Conservation (phyloP, 1,140 invertebrate species). For the Gonioctena quinquepunctata region DNA sequence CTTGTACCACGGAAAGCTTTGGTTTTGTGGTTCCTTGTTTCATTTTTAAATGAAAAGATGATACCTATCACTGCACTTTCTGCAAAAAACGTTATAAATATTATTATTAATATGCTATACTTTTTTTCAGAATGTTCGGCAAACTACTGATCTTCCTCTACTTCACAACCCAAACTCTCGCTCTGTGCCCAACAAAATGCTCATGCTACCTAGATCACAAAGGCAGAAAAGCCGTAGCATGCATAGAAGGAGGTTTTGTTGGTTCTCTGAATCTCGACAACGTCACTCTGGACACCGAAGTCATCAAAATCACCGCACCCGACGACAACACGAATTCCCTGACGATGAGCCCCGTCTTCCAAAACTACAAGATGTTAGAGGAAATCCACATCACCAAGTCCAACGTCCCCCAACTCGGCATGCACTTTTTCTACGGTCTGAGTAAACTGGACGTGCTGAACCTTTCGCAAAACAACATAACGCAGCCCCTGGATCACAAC, state of each 20-base stretch:
- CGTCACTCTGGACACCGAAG: conserved; percentile 66
- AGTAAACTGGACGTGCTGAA: conserved; percentile 70
- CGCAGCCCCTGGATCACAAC: conserved; percentile 78
- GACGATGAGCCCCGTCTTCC: conserved; percentile 75
- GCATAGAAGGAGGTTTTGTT: conserved; percentile 64
- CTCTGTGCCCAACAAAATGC: conserved; percentile 51
- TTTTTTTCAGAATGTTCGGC: conserved; percentile 59
- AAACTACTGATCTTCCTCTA: conserved; percentile 44
- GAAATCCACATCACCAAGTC: conserved; percentile 77
- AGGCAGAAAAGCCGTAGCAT: conserved; percentile 51
- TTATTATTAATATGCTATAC: no score
- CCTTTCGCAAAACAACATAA: conserved; percentile 77
- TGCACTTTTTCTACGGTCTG: conserved; percentile 77
- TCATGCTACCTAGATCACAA: conserved; percentile 44
- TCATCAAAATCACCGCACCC: conserved; percentile 73
- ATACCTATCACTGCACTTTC: no score
- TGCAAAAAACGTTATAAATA: no score
- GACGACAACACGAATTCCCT: conserved; percentile 66
- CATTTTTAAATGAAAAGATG: no score
- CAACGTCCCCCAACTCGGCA: conserved; percentile 76
- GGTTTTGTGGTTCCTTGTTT: no score
- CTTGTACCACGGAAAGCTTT: no score
- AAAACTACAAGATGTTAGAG: conserved; percentile 68
- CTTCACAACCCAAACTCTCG: conserved; percentile 56
- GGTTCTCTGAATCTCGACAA: conserved; percentile 63